phyloP scores from a whole-genome alignment of 2,797 vertebrate genomes.

The Manis crassicaudata region DNA sequence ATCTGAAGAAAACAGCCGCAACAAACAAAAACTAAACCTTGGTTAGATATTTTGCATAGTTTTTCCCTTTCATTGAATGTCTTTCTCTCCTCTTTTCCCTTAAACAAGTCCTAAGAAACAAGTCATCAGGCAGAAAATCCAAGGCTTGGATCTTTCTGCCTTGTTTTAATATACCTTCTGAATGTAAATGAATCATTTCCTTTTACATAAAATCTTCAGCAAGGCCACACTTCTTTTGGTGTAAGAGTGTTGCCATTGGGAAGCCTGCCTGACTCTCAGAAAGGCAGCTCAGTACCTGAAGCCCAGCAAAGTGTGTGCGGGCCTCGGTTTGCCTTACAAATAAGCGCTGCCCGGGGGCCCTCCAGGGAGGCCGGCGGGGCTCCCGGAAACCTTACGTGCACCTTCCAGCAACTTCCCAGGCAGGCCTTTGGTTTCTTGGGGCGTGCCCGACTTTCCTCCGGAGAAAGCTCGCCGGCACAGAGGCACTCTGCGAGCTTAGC shows the following conservation, averaged over 20 bases:
- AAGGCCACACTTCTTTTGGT: conserved; percentile 43
- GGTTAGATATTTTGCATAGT: neutral
- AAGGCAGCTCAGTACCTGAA: conserved; percentile 60
- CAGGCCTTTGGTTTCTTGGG: neutral
- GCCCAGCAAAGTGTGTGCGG: neutral
- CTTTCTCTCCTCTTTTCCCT: neutral
- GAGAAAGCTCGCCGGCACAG: neutral
- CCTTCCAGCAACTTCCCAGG: neutral
- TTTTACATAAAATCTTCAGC: conserved; percentile 45
- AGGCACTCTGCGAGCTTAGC: conserved; percentile 41
- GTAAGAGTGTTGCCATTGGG: neutral
- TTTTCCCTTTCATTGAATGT: neutral
- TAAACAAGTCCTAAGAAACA: conserved; percentile 48
- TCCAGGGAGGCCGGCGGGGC: neutral
- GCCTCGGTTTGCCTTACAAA: conserved; percentile 9
- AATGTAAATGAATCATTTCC: neutral
- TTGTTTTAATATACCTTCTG: conserved; percentile 43
- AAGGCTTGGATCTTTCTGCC: neutral
- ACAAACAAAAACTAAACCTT: conserved; percentile 23
- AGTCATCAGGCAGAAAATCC: conserved; percentile 46
- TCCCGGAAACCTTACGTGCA: neutral
- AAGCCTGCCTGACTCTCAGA: neutral
- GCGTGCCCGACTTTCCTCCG: neutral
- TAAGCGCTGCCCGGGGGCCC: neutral
- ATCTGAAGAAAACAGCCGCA: conserved; percentile 57